A percentile compares a stretch with the other conserved stretches of the same genome.
Evolutionary conservation across 1,140 invertebrate genomes (phyloP).

Genomic region (Procambarus virginalis): DNA sequence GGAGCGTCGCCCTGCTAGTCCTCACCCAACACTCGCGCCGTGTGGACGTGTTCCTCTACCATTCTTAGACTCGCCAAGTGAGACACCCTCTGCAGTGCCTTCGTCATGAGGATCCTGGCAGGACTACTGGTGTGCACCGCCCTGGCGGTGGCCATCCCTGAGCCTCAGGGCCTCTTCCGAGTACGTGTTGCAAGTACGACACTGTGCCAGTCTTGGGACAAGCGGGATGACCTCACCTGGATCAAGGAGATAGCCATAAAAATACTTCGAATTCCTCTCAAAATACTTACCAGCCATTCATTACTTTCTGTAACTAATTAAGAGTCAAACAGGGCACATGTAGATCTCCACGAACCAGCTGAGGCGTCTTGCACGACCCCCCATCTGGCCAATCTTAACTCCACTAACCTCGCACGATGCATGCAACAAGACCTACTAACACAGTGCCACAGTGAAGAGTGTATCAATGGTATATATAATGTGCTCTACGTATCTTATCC

Average conservation of each 20-base stretch:
- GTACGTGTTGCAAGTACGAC: slow-evolving; percentile 19
- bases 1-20: slow-evolving; percentile 21
- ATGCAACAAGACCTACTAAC: background rate
- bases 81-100: slow-evolving; percentile 34
- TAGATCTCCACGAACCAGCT: background rate
- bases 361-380: background rate
- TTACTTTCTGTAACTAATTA: background rate
- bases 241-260: background rate
- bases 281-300: background rate
- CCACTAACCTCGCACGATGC: background rate
- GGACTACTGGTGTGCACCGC: slow-evolving; percentile 48
- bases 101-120: slow-evolving; percentile 54
- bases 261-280: background rate
- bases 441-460: slow-evolving; percentile 3
- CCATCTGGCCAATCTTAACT: background rate
- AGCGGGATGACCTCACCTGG: background rate
- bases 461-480: too few species aligned
- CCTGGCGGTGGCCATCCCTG: slow-evolving; percentile 44
- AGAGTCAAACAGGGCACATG: too few species aligned
- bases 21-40: slow-evolving; percentile 43
- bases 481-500: too few species aligned
- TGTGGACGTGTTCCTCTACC: slow-evolving; percentile 38
- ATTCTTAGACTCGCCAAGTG: background rate
- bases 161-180: slow-evolving; percentile 34
- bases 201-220: slow-evolving; percentile 10